phyloP scores from a whole-genome alignment of 2,888 invertebrate genomes.

The Sclerodermus sp. region DNA sequence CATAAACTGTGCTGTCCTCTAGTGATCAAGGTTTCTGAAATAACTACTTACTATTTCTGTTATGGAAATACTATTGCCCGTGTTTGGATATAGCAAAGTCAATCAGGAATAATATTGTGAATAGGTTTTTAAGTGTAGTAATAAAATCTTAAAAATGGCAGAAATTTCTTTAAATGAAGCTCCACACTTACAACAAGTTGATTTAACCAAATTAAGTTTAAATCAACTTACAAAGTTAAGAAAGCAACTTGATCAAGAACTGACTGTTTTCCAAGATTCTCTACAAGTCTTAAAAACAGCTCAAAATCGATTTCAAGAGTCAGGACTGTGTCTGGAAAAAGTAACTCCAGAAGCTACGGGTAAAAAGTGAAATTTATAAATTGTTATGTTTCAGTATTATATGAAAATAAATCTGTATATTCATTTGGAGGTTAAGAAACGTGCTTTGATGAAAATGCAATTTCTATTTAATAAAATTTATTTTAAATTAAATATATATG shows the following conservation, averaged over 20 bases:
- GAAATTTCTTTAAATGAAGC: conserved; percentile 66
- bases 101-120: neutral
- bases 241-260: conserved; percentile 88
- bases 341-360: conserved; percentile 76
- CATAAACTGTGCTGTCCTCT: too few relatives aligned
- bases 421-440: conserved; percentile 25
- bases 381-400: too few relatives aligned
- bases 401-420: too few relatives aligned
- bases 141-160: conserved; percentile 58
- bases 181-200: conserved; percentile 74
- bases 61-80: too few relatives aligned
- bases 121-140: neutral
- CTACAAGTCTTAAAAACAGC: conserved; percentile 86
- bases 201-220: conserved; percentile 77
- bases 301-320: conserved; percentile 86
- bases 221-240: conserved; percentile 82
- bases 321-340: conserved; percentile 81
- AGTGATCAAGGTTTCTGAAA: too few relatives aligned
- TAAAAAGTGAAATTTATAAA: conserved; percentile 9
- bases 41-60: too few relatives aligned
- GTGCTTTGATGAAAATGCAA: too few relatives aligned
- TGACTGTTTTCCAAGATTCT: conserved; percentile 87
- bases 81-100: conserved; percentile 23
- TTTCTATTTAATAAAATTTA: too few relatives aligned
- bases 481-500: too few relatives aligned